These are phyloP conservation scores for Cosmia pyralina DNA, from an alignment of 2,888 invertebrate genomes.

Conservation along the genomic window DNA sequence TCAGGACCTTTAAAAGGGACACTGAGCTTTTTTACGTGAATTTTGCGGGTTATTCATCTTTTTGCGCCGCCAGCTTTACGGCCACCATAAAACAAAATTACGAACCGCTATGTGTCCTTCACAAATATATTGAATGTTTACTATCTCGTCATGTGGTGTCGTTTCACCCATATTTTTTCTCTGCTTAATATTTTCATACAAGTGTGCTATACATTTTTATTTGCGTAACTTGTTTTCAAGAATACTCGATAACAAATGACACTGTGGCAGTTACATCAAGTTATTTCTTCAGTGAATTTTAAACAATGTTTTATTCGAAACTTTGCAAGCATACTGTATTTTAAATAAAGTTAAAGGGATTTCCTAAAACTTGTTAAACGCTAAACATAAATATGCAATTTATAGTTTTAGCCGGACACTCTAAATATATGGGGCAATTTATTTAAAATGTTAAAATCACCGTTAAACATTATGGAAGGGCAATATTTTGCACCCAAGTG, in stretches of 20 bases:
- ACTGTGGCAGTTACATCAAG: background rate
- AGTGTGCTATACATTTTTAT: background rate
- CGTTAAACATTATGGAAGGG: constrained; percentile 15
- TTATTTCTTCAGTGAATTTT: background rate
- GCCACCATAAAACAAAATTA: constrained; percentile 45
- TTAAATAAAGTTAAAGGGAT: background rate
- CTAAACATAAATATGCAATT: background rate
- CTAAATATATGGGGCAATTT: background rate
- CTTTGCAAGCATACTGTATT: background rate
- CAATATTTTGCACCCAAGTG: constrained; percentile 42
- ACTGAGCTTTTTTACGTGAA: constrained; percentile 24
- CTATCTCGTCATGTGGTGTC: constrained; percentile 5
- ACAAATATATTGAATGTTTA: constrained; percentile 52
- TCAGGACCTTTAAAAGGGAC: constrained; percentile 27
- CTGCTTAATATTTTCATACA: background rate
- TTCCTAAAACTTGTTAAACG: background rate
- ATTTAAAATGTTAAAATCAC: constrained; percentile 11
- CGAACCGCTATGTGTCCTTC: constrained; percentile 31
- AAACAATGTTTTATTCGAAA: background rate
- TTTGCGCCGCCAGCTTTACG: constrained; percentile 31
- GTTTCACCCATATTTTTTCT: background rate
- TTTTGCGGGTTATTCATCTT: constrained; percentile 32
- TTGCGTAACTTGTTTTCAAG: background rate
- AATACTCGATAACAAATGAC: background rate
- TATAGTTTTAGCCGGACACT: background rate